These are phyloP conservation scores for Antigone vipio DNA, from an alignment of 2,113 vertebrate species.

Conservation along the genomic window DNA sequence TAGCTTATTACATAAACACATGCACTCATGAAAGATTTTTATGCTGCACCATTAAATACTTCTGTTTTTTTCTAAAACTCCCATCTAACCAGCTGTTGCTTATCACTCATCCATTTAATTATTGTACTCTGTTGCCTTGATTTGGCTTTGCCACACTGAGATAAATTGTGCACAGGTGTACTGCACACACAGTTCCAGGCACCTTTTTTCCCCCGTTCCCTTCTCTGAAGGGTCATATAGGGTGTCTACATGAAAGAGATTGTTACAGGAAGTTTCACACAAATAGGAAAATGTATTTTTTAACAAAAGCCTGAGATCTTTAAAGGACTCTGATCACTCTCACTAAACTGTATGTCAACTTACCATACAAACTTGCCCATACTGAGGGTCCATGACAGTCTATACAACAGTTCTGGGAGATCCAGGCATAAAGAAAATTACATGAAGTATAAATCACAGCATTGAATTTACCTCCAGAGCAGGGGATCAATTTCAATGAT, in stretches of 20 bases:
- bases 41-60: background rate
- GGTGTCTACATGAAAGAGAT: background rate
- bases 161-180: background rate
- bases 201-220: rapidly evolving
- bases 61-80: background rate
- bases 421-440: background rate
- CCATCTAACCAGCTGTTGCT: background rate
- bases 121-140: background rate
- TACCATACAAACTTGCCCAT: rapidly evolving
- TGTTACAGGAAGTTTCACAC: background rate
- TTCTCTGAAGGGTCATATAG: background rate
- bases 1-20: background rate
- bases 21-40: background rate
- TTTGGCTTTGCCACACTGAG: background rate
- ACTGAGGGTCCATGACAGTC: rapidly evolving
- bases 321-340: background rate
- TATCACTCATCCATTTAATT: background rate
- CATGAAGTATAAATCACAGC: background rate
- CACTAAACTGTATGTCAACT: background rate
- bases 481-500: background rate
- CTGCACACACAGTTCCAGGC: background rate
- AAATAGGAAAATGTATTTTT: background rate
- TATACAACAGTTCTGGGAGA: background rate
- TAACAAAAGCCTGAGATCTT: background rate
- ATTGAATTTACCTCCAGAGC: background rate